A percentile compares a stretch with the other conserved stretches of the same genome.
phyloP scores from a whole-genome alignment of 2,888 invertebrate species.

The Nemapogon koenigi region DNA sequence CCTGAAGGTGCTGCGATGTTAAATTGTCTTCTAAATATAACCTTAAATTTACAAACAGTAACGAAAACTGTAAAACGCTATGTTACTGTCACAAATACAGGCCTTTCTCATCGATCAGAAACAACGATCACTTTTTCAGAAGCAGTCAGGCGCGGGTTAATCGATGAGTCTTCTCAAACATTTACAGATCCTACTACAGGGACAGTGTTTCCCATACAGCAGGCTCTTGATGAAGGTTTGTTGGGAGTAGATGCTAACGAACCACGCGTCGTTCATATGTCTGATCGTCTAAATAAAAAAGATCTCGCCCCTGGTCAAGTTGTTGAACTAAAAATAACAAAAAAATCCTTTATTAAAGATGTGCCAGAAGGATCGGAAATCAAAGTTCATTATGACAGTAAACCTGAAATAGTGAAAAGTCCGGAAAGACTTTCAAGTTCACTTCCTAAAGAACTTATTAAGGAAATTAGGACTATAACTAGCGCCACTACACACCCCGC shows the following conservation, averaged over 20 bases:
- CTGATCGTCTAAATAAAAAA: constrained; percentile 41
- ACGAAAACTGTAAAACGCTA: constrained; percentile 84
- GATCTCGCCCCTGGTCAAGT: constrained; percentile 52
- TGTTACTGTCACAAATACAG: constrained; percentile 75
- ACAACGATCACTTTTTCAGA: constrained; percentile 77
- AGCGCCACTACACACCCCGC: constrained; percentile 50
- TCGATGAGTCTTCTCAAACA: constrained; percentile 78
- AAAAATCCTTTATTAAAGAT: constrained; percentile 57
- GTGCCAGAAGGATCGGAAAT: constrained; percentile 50
- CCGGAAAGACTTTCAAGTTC: constrained; percentile 47
- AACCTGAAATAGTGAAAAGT: constrained; percentile 65
- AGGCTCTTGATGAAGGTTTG: constrained; percentile 78
- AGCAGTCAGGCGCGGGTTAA: constrained; percentile 77
- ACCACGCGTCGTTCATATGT: constrained; percentile 40
- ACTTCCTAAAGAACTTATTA: constrained; percentile 25
- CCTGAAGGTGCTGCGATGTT: constrained; percentile 87
- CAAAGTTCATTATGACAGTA: constrained; percentile 54
- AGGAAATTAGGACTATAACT: constrained; percentile 44
- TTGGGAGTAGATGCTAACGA: constrained; percentile 68
- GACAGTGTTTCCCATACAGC: constrained; percentile 74
- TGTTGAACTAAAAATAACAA: constrained; percentile 58
- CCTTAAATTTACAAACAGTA: constrained; percentile 86
- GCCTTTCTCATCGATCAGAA: constrained; percentile 56
- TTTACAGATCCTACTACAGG: constrained; percentile 80
- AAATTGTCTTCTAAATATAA: constrained; percentile 85